phyloP scores from a whole-genome alignment of 1,140 invertebrate species.

The Agrilus planipennis region DNA sequence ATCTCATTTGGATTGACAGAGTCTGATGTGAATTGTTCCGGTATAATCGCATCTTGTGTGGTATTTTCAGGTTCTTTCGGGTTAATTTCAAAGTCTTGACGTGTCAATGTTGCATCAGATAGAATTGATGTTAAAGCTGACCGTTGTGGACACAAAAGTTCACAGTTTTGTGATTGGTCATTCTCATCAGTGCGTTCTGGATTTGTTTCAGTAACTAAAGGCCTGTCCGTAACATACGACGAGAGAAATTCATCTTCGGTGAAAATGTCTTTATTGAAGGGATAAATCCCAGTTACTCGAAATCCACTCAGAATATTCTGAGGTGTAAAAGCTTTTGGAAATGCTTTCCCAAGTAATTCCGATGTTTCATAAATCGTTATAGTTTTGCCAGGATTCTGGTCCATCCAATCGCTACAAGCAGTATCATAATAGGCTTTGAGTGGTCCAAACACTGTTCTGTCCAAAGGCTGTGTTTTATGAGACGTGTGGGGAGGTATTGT shows the following conservation, averaged over 20 bases:
- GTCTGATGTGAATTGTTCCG: too few species aligned
- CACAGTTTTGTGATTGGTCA: too few species aligned
- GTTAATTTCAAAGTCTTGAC: too few species aligned
- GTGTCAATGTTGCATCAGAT: too few species aligned
- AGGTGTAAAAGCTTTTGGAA: neutral
- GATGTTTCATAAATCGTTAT: neutral
- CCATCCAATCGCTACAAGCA: neutral
- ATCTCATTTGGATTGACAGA: too few species aligned
- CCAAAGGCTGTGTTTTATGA: constrained; percentile 32
- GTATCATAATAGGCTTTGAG: constrained; percentile 5
- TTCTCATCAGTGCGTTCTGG: neutral
- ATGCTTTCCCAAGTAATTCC: neutral
- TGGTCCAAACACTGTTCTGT: constrained; percentile 1
- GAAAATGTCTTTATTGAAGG: neutral
- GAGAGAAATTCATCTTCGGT: neutral
- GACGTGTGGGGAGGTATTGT: constrained; percentile 27
- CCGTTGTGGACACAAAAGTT: too few species aligned
- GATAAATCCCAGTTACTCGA: neutral
- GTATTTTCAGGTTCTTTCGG: too few species aligned
- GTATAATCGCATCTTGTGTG: too few species aligned
- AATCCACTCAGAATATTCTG: neutral
- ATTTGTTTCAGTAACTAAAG: constrained; percentile 4
- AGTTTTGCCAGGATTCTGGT: constrained; percentile 7
- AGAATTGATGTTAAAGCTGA: too few species aligned
- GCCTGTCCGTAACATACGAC: neutral